Conservation (phyloP, 2,113 vertebrate species). For the Donacobius atricapilla region DNA sequence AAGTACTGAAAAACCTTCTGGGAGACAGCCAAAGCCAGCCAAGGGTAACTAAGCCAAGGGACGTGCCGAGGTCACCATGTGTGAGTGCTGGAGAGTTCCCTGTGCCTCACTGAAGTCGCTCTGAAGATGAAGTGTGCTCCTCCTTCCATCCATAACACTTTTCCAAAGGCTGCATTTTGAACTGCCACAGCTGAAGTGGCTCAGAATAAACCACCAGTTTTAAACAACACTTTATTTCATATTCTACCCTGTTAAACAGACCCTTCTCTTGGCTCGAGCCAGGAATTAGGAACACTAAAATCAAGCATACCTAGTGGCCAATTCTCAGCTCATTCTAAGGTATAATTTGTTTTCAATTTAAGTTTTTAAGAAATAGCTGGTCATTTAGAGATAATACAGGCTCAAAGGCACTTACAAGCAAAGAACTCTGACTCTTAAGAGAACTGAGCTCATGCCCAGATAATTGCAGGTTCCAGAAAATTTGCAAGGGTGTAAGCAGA, state of each 20-base stretch:
- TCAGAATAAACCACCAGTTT: background rate
- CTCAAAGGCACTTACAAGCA: background rate
- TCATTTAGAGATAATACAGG: background rate
- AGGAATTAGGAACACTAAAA: background rate
- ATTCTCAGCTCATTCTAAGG: background rate
- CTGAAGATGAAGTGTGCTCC: background rate
- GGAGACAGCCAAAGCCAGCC: background rate
- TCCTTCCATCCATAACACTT: background rate
- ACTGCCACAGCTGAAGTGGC: background rate
- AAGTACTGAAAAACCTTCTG: background rate
- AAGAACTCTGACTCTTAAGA: background rate
- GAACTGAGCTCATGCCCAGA: background rate
- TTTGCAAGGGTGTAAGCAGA: background rate
- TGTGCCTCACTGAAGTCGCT: background rate
- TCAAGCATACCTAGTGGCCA: background rate
- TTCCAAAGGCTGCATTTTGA: background rate
- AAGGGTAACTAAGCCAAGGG: background rate
- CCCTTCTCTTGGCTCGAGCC: background rate
- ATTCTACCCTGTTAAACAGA: background rate
- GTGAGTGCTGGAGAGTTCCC: background rate
- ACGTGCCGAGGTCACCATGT: background rate
- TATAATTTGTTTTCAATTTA: rapidly evolving
- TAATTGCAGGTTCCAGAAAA: background rate
- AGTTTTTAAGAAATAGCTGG: background rate
- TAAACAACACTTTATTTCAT: background rate